Evolutionary conservation across 2,888 invertebrate genomes (phyloP).

Genomic region (Liposcelis brunnea): DNA sequence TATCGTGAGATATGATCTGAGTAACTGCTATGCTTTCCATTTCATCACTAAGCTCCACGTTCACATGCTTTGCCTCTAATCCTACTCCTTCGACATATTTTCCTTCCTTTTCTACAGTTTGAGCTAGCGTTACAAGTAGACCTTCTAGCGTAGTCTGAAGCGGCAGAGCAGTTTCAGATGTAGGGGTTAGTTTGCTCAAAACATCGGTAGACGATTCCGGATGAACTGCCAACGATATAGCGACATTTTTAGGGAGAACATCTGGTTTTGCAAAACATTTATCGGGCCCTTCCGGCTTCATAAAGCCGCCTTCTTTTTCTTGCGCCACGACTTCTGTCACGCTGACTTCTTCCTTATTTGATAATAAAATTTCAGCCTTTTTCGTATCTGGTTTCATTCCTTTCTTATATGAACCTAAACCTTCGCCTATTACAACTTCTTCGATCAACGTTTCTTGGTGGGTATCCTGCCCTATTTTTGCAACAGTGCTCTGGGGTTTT

Average conservation of each 20-base stretch:
- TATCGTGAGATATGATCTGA: conserved; percentile 29
- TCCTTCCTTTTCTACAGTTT: conserved; percentile 34
- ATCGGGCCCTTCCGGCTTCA: conserved; percentile 23
- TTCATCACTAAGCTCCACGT: conserved; percentile 19
- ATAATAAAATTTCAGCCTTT: conserved; percentile 27
- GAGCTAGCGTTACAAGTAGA: conserved; percentile 18
- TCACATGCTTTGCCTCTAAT: conserved; percentile 34
- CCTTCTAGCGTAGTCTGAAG: conserved; percentile 19
- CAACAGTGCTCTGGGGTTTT: conserved; percentile 26
- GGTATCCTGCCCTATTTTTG: conserved; percentile 27
- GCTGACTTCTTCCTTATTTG: conserved; percentile 30
- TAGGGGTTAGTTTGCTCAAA: conserved; percentile 24
- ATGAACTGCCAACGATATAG: conserved; percentile 30
- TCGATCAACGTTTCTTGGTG: conserved; percentile 33
- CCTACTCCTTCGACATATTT: conserved; percentile 25
- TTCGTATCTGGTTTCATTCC: conserved; percentile 25
- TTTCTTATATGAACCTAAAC: conserved; percentile 27
- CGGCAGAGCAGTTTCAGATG: conserved; percentile 26
- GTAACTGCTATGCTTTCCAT: conserved; percentile 24
- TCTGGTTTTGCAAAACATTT: conserved; percentile 29
- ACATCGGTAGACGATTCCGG: conserved; percentile 28
- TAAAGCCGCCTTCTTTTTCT: conserved; percentile 32
- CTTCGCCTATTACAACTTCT: conserved; percentile 37
- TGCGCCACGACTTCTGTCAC: conserved; percentile 31
- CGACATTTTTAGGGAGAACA: conserved; percentile 30